Base-by-base conservation (phyloP, 92 coral and sea anemone species). In the Metridium senile region DNA sequence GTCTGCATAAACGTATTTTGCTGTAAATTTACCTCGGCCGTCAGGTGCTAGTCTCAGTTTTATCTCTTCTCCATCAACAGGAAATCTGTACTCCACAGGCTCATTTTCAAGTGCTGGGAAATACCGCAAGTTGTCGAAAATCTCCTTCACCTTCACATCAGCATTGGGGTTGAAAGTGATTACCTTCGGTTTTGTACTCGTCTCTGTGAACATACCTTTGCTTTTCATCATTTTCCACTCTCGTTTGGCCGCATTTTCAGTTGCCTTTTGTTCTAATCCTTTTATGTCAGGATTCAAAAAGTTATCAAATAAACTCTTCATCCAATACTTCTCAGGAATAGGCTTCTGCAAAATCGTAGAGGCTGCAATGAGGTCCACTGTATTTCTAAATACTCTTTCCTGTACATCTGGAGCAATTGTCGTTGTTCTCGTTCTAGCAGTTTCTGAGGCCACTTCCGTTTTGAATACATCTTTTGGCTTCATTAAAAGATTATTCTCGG, bases 41-140 rank as follows among this genome's bases (percentile, higher is more conserved):
- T 62, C 82, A n/a, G 73, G 52, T 46, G 17, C 29, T 13, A 83
- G 57, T 65, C 67, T 83, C 25, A 83, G 65, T 22, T 46, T 69
- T 35, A 66, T 43, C 19, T 30, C 30, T 11, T 83, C 39, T 9
- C 66, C 26, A 16, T 81, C 87, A 11, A 83, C 66, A 11, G 87
- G 87, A 7, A 83, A 29, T 19, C 69, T 11, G 34, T 74, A 82
- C 18, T 49, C 43, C 34, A 79, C 67, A 11, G 86, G 86, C 0
- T 34, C 49, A 35, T 65, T 58, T 67, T 82, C 86, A 64, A 81
- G 69, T 28, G 65, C 74, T 1, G 86, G 86, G 23, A 73, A 81
- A 20, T 2, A 66, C 81, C 74, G 80, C 68, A 81, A 52, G 25
- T 47, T 53, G 9, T 74, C 74, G 26, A 81, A 81, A 1, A 65